A percentile compares a stretch with the other conserved stretches of the same genome.
These are phyloP conservation scores for Cerastoderma edule DNA, from an alignment of 2,888 invertebrate genomes.

Conservation along the genomic window DNA sequence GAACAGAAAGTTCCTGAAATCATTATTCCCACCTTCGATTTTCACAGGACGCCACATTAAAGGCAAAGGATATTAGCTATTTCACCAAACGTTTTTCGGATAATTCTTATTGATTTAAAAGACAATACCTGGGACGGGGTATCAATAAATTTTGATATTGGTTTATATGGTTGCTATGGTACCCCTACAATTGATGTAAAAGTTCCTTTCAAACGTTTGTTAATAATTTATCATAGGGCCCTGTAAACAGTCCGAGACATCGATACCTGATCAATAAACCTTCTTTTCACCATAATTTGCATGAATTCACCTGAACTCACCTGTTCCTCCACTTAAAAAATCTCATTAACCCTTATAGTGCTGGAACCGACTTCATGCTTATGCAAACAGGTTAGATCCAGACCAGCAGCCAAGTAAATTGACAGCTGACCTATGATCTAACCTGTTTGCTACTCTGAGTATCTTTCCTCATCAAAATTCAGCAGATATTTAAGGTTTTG, in stretches of 20 bases:
- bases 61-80: slow-evolving; percentile 23
- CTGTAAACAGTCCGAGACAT: slow-evolving; percentile 17
- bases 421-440: too few species aligned
- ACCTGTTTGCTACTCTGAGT: too few species aligned
- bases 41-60: slow-evolving; percentile 9
- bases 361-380: too few species aligned
- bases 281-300: slow-evolving; percentile 27
- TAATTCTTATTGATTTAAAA: slow-evolving; percentile 26
- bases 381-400: too few species aligned
- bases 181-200: slow-evolving; percentile 49
- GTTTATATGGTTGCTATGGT: slow-evolving; percentile 56
- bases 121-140: slow-evolving; percentile 18
- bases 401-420: too few species aligned
- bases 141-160: slow-evolving; percentile 61
- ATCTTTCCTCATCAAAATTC: too few species aligned
- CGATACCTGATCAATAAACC: slow-evolving; percentile 29
- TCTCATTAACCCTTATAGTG: too few species aligned
- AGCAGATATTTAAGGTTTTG: too few species aligned
- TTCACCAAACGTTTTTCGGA: slow-evolving; percentile 10
- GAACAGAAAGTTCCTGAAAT: slow-evolving; percentile 10
- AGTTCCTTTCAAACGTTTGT: slow-evolving; percentile 53
- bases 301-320: slow-evolving; percentile 16
- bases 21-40: slow-evolving; percentile 11
- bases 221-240: slow-evolving; percentile 57
- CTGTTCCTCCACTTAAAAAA: neutral